Percentiles rank a stretch among this genome's conserved stretches.
Evolutionary conservation across 2,113 vertebrate genomes (phyloP).

Genomic region (Miniopterus natalensis): DNA sequence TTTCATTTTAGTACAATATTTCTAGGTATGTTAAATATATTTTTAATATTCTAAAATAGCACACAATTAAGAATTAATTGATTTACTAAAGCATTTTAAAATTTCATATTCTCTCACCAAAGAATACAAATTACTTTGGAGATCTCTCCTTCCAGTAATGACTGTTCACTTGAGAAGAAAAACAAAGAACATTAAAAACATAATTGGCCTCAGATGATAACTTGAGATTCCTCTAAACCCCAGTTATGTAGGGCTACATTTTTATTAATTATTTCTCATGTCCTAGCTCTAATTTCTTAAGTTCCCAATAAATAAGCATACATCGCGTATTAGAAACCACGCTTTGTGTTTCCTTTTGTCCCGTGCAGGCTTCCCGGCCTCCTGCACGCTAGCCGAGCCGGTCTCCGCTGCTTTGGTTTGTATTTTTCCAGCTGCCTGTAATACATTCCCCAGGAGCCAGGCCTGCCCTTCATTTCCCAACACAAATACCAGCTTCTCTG

Average conservation of each 20-base stretch:
- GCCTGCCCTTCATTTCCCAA: background rate
- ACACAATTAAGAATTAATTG: slow-evolving; percentile 65
- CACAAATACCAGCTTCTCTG: background rate
- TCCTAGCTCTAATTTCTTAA: slow-evolving; percentile 22
- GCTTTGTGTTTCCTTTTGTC: background rate
- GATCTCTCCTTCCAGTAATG: slow-evolving; percentile 53
- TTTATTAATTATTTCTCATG: slow-evolving; percentile 52
- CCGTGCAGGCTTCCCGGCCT: background rate
- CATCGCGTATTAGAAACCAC: background rate
- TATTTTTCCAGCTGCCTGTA: background rate
- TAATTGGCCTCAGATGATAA: slow-evolving; percentile 47
- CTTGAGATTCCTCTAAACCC: slow-evolving; percentile 59
- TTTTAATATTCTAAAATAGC: slow-evolving; percentile 65
- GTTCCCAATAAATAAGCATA: slow-evolving; percentile 4
- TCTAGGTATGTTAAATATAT: slow-evolving; percentile 49
- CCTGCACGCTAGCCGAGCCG: background rate
- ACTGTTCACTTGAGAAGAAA: slow-evolving; percentile 69
- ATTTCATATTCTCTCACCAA: slow-evolving; percentile 66
- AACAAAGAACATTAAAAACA: slow-evolving; percentile 65
- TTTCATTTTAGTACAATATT: slow-evolving; percentile 59
- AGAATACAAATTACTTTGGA: slow-evolving; percentile 71
- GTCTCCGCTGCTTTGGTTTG: background rate
- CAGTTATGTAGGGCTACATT: background rate
- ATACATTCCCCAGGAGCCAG: background rate
- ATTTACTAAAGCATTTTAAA: slow-evolving; percentile 52